phyloP scores from a whole-genome alignment of 1,140 invertebrate species.

The Phortica variegata region DNA sequence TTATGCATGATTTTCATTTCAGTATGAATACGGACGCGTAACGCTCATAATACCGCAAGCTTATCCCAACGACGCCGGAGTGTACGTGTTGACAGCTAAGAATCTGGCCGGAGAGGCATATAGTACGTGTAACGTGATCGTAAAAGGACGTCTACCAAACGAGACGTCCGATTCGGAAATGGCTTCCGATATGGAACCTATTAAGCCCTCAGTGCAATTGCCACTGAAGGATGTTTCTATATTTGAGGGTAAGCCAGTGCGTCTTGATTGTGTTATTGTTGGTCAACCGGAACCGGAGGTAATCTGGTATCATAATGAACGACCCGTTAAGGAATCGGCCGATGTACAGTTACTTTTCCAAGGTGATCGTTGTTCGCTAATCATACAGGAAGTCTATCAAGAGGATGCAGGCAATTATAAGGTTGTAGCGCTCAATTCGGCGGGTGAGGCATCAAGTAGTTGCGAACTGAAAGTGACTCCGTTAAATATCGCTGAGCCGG shows the following conservation, averaged over 20 bases:
- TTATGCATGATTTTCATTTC: conserved; percentile 58
- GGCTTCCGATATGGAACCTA: conserved; percentile 69
- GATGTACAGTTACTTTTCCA: conserved; percentile 78
- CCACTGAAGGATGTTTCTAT: conserved; percentile 69
- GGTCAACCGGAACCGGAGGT: conserved; percentile 85
- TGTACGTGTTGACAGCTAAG: conserved; percentile 65
- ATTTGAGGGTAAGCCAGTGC: conserved; percentile 70
- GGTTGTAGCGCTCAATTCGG: conserved; percentile 78
- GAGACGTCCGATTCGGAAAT: conserved; percentile 75
- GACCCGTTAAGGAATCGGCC: conserved; percentile 80
- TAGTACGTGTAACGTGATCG: conserved; percentile 66
- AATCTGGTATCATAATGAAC: conserved; percentile 83
- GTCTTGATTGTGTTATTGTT: conserved; percentile 78
- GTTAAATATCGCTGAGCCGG: conserved; percentile 43
- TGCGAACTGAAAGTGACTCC: conserved; percentile 65
- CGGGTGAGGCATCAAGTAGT: conserved; percentile 74
- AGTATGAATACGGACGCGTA: conserved; percentile 63
- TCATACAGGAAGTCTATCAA: conserved; percentile 72
- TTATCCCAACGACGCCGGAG: conserved; percentile 71
- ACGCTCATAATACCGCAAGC: conserved; percentile 70
- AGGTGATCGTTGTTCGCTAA: conserved; percentile 76
- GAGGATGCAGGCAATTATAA: conserved; percentile 79
- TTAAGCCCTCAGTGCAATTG: conserved; percentile 72
- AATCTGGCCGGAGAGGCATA: conserved; percentile 68
- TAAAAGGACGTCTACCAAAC: conserved; percentile 69